Evolutionary conservation across 2,797 vertebrate genomes (phyloP), one percentile per base, ranked within the genome.

Genomic region (Saxicola maurus): DNA sequence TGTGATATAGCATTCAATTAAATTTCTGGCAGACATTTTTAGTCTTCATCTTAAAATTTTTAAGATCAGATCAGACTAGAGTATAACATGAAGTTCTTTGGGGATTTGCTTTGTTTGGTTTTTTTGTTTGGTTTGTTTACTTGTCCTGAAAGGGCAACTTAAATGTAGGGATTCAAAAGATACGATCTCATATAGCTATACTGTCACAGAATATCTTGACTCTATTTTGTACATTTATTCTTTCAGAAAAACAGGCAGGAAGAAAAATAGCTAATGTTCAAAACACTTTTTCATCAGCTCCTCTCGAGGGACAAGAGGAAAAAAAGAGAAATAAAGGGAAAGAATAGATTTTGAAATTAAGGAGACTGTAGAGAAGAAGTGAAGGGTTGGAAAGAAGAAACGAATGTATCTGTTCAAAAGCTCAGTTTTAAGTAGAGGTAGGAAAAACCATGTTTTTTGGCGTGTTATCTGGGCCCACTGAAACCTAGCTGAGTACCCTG

Each of bases 21-120:
- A 20, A 42, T 59, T 85, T 71, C 20, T 75, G 28, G 27, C 18
- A 67, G 24, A 30, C 20, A 6, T 25, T 49, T 14, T 4, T 85
- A 38, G 17, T 53, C 15, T 48, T 60, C 17, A 14, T 62, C 14
- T 4, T n/a, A 18, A 30, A 61, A 12, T 40, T n/a, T 78, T 72
- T 67, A 49, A 43, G 18, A 21, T 69, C 25, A 53, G 27, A 33
- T 69, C 7, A 21, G 21, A n/a, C 7, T 59, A 24, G 6, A 51
- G 5, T 31, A 13, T 68, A 67, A 13, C 10, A 5, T 68, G 25
- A 33, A 35, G 5, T 60, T 82, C 9, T 52, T 49, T 33, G 10
- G 6, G 3, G 13, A 30, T 59, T 79, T 0, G 0, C 6, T 33
- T 51, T 49, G 7, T 19, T 57, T 51, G 11, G 13, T 66, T 15